A percentile compares a stretch with the other conserved stretches of the same genome.
phyloP scores from a whole-genome alignment of 2,888 invertebrate genomes.

The Leptinotarsa tumamoca region DNA sequence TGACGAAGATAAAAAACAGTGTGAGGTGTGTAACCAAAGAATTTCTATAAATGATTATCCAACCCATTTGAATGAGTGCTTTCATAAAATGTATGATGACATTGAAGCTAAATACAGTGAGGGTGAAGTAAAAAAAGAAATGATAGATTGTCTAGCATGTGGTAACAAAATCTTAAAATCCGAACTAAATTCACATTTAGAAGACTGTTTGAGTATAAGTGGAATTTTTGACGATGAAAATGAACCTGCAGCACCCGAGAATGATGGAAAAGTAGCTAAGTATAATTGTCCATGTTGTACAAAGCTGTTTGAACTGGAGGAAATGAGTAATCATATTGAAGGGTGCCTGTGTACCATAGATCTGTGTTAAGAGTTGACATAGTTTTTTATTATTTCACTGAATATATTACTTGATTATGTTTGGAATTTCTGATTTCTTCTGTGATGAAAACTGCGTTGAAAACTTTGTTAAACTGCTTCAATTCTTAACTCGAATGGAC shows the following conservation, averaged over 20 bases:
- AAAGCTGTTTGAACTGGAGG: conserved; percentile 66
- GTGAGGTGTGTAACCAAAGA: conserved; percentile 68
- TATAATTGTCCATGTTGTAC: conserved; percentile 75
- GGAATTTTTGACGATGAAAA: conserved; percentile 62
- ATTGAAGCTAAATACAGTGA: conserved; percentile 60
- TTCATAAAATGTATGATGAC: conserved; percentile 67
- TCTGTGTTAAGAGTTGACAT: conserved; percentile 4
- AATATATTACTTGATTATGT: neutral
- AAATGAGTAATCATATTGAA: conserved; percentile 75
- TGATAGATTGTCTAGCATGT: conserved; percentile 65
- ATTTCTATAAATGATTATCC: conserved; percentile 62
- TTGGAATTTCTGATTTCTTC: too few relatives aligned
- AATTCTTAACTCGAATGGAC: too few relatives aligned
- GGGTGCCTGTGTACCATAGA: conserved; percentile 59
- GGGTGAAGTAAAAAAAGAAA: conserved; percentile 33
- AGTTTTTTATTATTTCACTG: neutral
- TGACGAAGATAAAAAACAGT: conserved; percentile 55
- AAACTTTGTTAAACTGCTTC: too few relatives aligned
- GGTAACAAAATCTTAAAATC: conserved; percentile 57
- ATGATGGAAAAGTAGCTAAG: conserved; percentile 55
- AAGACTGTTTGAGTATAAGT: conserved; percentile 64
- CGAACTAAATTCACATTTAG: conserved; percentile 64
- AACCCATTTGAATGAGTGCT: conserved; percentile 67
- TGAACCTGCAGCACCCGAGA: conserved; percentile 45
- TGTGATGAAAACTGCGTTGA: too few relatives aligned